Base-by-base conservation (phyloP, 2,888 invertebrate species). In the Ametastegia equiseti region DNA sequence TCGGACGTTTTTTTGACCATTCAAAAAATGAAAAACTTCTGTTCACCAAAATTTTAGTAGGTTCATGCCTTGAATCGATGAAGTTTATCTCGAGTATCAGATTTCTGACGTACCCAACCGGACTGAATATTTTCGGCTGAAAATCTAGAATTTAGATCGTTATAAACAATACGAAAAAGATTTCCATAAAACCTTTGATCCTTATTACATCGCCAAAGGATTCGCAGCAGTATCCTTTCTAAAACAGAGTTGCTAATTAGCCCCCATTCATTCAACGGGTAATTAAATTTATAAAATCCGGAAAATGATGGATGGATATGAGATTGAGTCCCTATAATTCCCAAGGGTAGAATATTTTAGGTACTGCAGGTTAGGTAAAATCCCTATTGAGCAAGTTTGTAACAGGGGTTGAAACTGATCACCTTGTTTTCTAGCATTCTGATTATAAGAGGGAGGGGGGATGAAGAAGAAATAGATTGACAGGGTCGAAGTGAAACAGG, bases 401-500 rank as follows among this genome's bases (percentile, higher is more conserved):
- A n/a, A 47, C 0, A 47, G 5, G n/a, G 3, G 7, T 11, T n/a
- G 19, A 50, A 50, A 50, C 50, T 5, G 50, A 15, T 50, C 50
- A 50, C 50, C 19, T 19, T n/a, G 6, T 50, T n/a, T 50, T 50
- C 50, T 50, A 50, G 50, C 19, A 50, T 50, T 50, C 7, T 6
- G 6, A 11, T 15, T 54, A 54, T 6, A 54, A 19, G 23, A 19
- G 11, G 54, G n/a, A 39, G n/a, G 15, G 54, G 54, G 19, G n/a
- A n/a, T 15, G 54, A 54, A 2, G 54, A 23, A 67, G n/a, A 67
- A 39, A 67, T 67, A 39, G 67, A 67, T 67, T 67, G 67, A 39
- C 39, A 39, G 39, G 19, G 39, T 39, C 19, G 36, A 0, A 67
- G 67, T 67, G 19, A 23, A 39, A 67, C 67, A 39, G 39, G 39